phyloP scores from a whole-genome alignment of 2,113 vertebrate species.

The Heliornis fulica region DNA sequence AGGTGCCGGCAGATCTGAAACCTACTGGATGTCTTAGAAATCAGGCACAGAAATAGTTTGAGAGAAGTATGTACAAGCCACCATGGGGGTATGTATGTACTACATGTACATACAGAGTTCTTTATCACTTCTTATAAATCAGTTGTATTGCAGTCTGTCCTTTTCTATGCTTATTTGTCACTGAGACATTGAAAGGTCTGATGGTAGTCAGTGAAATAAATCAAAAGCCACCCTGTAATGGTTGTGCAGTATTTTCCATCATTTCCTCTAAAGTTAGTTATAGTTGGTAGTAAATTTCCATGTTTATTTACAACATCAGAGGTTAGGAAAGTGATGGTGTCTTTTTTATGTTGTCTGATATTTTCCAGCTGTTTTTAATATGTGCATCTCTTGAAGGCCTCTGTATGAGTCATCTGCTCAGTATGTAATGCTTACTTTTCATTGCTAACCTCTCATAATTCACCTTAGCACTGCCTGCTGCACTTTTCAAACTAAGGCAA shows the following conservation, averaged over 20 bases:
- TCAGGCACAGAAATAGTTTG: background rate
- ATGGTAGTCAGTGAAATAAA: background rate
- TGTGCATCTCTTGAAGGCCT: background rate
- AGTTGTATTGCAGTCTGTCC: background rate
- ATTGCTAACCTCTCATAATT: slow-evolving; percentile 24
- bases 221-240: background rate
- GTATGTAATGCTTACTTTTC: background rate
- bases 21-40: background rate
- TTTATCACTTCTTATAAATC: background rate
- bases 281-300: background rate
- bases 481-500: background rate
- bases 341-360: background rate
- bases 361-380: slow-evolving; percentile 55
- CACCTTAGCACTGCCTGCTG: background rate
- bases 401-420: background rate
- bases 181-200: background rate
- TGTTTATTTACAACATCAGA: background rate
- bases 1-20: background rate
- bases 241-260: background rate
- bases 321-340: background rate
- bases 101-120: rapidly evolving
- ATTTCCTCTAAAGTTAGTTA: background rate
- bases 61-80: background rate
- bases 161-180: background rate
- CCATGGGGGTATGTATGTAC: background rate